Percentiles rank a stretch among this genome's conserved stretches.
Evolutionary conservation across 2,113 vertebrate genomes (phyloP).

Genomic region (Narcine bancroftii): DNA sequence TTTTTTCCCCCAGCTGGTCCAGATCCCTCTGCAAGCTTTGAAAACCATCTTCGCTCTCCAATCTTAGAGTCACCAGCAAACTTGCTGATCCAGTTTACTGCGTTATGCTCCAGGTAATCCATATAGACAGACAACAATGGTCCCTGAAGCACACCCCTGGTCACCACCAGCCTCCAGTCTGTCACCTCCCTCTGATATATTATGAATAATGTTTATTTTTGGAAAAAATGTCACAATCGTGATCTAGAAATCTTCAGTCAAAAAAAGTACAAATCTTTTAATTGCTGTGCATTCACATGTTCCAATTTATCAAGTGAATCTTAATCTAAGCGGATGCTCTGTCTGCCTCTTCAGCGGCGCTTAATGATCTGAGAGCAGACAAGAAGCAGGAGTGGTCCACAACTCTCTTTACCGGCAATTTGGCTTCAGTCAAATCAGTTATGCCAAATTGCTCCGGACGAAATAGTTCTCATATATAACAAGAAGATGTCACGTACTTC

Average conservation of each 20-base stretch:
- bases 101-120: too few relatives aligned
- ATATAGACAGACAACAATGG: too few relatives aligned
- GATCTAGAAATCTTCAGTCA: background rate
- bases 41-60: too few relatives aligned
- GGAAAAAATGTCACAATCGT: too few relatives aligned
- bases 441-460: background rate
- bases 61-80: too few relatives aligned
- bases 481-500: background rate
- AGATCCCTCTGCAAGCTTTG: too few relatives aligned
- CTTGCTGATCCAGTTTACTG: too few relatives aligned
- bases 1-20: too few relatives aligned
- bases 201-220: too few relatives aligned
- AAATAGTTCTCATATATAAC: background rate
- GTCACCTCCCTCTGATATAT: too few relatives aligned
- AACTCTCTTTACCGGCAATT: background rate
- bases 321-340: background rate
- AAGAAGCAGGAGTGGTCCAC: background rate
- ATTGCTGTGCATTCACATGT: background rate
- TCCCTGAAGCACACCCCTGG: too few relatives aligned
- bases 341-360: background rate
- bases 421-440: background rate
- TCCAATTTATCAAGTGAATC: background rate
- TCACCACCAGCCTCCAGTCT: too few relatives aligned
- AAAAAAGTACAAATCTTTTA: background rate
- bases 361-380: background rate